A percentile compares a stretch with the other conserved stretches of the same genome.
Evolutionary conservation across 2,797 vertebrate species (phyloP).

Genomic region (Melanotaenia pygmaea): DNA sequence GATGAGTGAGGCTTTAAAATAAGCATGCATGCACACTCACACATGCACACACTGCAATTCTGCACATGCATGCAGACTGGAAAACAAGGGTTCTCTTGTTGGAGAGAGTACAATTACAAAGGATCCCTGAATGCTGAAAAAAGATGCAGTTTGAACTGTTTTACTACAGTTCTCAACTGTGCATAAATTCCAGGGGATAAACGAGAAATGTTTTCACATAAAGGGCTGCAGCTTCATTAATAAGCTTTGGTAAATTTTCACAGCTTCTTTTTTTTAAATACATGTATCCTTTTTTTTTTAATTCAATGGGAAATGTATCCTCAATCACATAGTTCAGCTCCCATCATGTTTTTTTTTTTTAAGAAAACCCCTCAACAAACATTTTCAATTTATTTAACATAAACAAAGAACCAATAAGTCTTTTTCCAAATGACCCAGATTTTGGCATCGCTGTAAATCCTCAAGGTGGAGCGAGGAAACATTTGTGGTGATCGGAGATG

Average conservation of each 20-base stretch:
- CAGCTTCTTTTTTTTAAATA: not conserved
- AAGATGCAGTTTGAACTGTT: constrained; percentile 37
- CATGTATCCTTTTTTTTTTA: constrained; percentile 6
- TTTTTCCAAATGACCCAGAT: constrained; percentile 54
- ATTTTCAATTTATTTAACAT: constrained; percentile 36
- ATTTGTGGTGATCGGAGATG: constrained; percentile 63
- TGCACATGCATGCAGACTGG: constrained; percentile 66
- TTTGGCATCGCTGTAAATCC: constrained; percentile 59
- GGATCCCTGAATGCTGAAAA: constrained; percentile 52
- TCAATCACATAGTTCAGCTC: constrained; percentile 10
- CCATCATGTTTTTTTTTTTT: constrained; percentile 12
- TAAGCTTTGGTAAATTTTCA: not conserved
- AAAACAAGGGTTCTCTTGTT: constrained; percentile 76
- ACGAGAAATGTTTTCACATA: not conserved
- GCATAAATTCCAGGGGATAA: not conserved
- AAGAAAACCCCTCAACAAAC: constrained; percentile 33
- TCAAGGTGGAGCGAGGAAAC: constrained; percentile 58
- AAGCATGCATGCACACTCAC: constrained; percentile 14
- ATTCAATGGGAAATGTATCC: not conserved
- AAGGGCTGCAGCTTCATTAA: not conserved
- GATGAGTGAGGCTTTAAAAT: constrained; percentile 54
- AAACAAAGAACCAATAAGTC: constrained; percentile 43
- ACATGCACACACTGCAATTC: constrained; percentile 31
- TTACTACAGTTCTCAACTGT: constrained; percentile 39
- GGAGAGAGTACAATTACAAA: constrained; percentile 58